These are phyloP conservation scores for Aspidoscelis tigris DNA, from an alignment of 2,113 vertebrate genomes.

Conservation along the genomic window DNA sequence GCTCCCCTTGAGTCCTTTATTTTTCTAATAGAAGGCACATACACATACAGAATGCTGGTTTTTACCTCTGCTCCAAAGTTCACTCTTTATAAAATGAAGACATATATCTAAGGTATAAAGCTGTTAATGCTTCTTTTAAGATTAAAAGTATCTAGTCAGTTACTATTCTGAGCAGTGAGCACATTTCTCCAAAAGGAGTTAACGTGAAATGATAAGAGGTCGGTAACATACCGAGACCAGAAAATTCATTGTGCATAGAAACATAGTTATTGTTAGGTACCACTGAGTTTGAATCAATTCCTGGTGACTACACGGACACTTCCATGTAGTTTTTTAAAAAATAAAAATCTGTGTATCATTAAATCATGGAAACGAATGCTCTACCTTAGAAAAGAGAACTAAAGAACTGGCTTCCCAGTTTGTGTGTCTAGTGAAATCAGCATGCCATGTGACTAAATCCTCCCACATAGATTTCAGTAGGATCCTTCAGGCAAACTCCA, in stretches of 20 bases:
- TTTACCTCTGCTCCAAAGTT: background rate
- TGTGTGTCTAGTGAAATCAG: background rate
- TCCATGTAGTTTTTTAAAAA: too few relatives aligned
- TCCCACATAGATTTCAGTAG: slow-evolving; percentile 15
- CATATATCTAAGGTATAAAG: background rate
- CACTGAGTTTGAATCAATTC: too few relatives aligned
- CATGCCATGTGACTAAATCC: slow-evolving; percentile 34
- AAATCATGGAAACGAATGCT: background rate
- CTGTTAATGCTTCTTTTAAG: background rate
- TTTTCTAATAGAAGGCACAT: background rate
- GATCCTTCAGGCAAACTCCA: slow-evolving; percentile 16
- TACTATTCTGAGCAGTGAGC: background rate
- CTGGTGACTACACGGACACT: too few relatives aligned
- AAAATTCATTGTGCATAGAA: background rate
- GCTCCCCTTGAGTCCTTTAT: background rate
- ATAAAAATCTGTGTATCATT: background rate
- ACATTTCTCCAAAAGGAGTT: background rate
- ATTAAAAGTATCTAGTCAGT: background rate
- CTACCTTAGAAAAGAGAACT: background rate
- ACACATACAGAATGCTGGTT: too few relatives aligned
- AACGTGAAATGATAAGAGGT: background rate
- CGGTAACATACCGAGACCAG: background rate
- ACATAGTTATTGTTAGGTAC: background rate
- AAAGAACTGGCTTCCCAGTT: background rate
- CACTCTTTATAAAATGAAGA: background rate